A percentile compares a stretch with the other conserved stretches of the same genome.
Evolutionary conservation across 1,140 invertebrate species (phyloP).

Genomic region (Drosophila tsacasi): DNA sequence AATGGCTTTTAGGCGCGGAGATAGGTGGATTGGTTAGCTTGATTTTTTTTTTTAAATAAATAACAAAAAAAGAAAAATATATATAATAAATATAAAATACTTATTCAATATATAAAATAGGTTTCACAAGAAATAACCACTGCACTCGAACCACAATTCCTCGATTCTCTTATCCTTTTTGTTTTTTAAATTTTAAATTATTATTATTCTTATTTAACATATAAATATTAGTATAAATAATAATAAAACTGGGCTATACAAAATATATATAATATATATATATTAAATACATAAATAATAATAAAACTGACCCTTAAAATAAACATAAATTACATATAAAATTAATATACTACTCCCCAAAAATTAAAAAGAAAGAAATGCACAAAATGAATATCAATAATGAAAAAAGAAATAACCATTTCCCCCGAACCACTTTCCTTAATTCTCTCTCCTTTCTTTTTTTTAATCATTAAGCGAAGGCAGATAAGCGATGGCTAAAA

Average conservation of each 20-base stretch:
- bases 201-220: no score
- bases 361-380: neutral
- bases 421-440: neutral
- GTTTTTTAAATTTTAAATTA: no score
- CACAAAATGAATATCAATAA: neutral
- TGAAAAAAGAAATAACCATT: neutral
- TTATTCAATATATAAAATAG: neutral
- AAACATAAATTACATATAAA: no score
- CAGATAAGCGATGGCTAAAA: slow-evolving; percentile 7
- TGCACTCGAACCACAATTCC: no score
- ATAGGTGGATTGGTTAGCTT: neutral
- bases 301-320: no score
- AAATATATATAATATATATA: no score
- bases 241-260: no score
- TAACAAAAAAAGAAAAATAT: neutral
- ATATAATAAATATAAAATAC: neutral
- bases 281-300: no score
- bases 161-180: no score
- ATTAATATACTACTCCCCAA: neutral
- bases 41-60: neutral
- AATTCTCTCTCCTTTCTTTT: neutral
- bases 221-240: no score
- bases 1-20: slow-evolving; percentile 8
- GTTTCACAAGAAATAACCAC: no score
- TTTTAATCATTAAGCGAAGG: slow-evolving; percentile 9